Percentiles rank a stretch among this genome's conserved stretches.
Conservation (phyloP, 2,888 invertebrate species). For the Cheilosia vernalis region DNA sequence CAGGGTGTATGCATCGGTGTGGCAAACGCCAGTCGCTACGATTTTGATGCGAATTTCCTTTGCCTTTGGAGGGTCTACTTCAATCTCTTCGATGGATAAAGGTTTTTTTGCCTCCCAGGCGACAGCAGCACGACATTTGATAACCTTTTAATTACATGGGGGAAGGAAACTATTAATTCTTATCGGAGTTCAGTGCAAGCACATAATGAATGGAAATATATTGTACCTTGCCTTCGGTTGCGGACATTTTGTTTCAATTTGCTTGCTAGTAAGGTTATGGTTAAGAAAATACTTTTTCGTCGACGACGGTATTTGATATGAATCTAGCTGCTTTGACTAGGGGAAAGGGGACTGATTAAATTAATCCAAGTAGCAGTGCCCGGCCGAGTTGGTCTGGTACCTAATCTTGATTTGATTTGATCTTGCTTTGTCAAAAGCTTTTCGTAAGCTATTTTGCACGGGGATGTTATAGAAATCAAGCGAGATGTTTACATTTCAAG, state of each 20-base stretch:
- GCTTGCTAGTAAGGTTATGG: background rate
- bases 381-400: no score
- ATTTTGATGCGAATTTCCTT: slow-evolving; percentile 95
- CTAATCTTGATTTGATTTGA: no score
- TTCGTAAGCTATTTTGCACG: no score
- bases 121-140: slow-evolving; percentile 97
- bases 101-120: slow-evolving; percentile 98
- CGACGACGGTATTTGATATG: background rate
- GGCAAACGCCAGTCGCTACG: slow-evolving; percentile 92
- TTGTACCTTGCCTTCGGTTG: slow-evolving; percentile 73
- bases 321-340: background rate
- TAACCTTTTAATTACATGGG: slow-evolving; percentile 85
- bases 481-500: no score
- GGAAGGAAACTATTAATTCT: background rate
- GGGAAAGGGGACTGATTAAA: no score
- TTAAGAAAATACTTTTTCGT: background rate
- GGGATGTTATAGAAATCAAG: no score
- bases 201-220: background rate
- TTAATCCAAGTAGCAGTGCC: no score
- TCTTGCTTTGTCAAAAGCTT: no score
- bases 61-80: slow-evolving; percentile 96
- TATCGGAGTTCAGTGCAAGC: background rate
- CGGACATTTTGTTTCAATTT: slow-evolving; percentile 48
- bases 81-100: slow-evolving; percentile 93
- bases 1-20: slow-evolving; percentile 96